Conservation (phyloP, 1,140 invertebrate genomes). For the Leptonema lineaticorne region DNA sequence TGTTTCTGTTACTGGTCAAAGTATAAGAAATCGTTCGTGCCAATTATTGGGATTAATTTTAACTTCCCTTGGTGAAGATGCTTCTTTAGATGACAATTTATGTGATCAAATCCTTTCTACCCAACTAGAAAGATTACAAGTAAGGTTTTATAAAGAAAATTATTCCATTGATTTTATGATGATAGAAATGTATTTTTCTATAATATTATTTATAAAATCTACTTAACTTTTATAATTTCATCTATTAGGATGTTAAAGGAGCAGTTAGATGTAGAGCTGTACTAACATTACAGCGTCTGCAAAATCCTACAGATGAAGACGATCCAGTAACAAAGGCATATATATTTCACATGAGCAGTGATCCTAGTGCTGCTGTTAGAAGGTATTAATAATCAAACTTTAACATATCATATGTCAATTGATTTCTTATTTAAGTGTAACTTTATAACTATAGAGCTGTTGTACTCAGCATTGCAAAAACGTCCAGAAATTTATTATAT, state of each 20-base stretch:
- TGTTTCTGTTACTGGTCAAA: conserved; percentile 62
- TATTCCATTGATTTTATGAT: background rate
- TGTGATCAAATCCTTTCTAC: conserved; percentile 70
- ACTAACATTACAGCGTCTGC: conserved; percentile 74
- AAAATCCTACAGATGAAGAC: conserved; percentile 72
- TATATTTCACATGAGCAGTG: conserved; percentile 72
- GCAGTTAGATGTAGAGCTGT: conserved; percentile 77
- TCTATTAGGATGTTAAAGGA: conserved; percentile 65
- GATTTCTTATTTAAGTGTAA: background rate
- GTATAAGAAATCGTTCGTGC: conserved; percentile 71
- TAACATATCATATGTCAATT: too few species aligned
- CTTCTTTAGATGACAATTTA: conserved; percentile 72
- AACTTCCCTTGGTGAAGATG: conserved; percentile 71
- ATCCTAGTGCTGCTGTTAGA: conserved; percentile 73
- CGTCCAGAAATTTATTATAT: conserved; percentile 63
- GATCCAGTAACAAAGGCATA: conserved; percentile 80
- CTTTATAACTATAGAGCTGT: conserved; percentile 53
- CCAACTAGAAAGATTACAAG: conserved; percentile 68
- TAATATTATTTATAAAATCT: background rate
- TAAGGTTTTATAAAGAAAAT: too few species aligned
- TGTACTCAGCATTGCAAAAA: conserved; percentile 66
- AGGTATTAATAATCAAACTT: conserved; percentile 45
- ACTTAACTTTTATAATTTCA: conserved; percentile 53
- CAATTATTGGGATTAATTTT: conserved; percentile 74
- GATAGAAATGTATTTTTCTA: background rate